Percentiles rank a stretch among this genome's conserved stretches.
phyloP scores from a whole-genome alignment of 2,888 invertebrate species.

The Flabesymbios commensalis region DNA sequence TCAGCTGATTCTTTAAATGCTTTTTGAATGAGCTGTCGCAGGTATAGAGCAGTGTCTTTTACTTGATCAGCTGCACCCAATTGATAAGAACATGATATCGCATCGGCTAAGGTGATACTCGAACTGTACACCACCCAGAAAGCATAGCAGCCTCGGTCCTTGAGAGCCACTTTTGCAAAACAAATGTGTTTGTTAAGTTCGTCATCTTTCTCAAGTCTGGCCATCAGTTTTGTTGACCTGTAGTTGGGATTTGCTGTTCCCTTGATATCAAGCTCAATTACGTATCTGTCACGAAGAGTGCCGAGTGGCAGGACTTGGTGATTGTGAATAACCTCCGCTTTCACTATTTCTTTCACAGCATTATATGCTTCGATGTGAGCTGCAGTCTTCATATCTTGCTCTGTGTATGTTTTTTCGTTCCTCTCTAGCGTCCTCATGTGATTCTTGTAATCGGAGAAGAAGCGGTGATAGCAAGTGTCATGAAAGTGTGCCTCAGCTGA shows the following conservation, averaged over 20 bases:
- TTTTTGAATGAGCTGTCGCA: slow-evolving; percentile 9
- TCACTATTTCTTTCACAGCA: neutral
- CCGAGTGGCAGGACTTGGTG: neutral
- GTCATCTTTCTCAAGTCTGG: neutral
- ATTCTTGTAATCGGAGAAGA: neutral
- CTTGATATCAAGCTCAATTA: neutral
- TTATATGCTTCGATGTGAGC: neutral
- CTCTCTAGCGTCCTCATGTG: neutral
- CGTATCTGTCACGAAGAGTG: neutral
- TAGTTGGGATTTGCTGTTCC: neutral
- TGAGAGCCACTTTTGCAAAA: neutral
- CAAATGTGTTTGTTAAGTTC: neutral
- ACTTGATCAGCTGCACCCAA: slow-evolving; percentile 5
- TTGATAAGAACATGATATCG: neutral
- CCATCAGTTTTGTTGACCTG: neutral
- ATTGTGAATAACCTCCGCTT: neutral
- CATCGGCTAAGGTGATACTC: neutral
- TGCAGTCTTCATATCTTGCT: neutral
- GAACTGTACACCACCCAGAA: neutral
- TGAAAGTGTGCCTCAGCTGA: neutral
- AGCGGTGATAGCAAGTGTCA: neutral
- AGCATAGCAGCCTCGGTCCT: too few relatives aligned
- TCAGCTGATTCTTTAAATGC: slow-evolving; percentile 7
- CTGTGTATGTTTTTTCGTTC: neutral
- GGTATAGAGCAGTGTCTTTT: slow-evolving; percentile 9